Conservation (phyloP, 2,888 invertebrate genomes). For the Zeuzera pyrina region DNA sequence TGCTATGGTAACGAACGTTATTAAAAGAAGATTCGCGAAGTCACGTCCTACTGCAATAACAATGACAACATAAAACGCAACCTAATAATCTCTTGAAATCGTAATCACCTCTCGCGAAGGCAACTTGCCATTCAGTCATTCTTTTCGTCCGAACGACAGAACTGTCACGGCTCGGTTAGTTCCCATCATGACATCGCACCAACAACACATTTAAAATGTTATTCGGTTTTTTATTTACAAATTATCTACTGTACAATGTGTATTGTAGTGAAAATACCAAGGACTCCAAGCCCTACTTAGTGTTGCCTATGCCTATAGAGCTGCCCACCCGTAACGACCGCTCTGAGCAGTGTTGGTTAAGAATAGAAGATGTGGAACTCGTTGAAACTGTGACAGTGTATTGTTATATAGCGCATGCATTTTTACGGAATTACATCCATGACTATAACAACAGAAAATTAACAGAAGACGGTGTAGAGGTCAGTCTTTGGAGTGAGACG, state of each 20-base stretch:
- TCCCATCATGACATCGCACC: conserved; percentile 49
- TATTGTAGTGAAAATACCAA: conserved; percentile 23
- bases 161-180: conserved; percentile 47
- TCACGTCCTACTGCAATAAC: no score
- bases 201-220: conserved; percentile 63
- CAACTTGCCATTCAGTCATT: conserved; percentile 32
- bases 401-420: conserved; percentile 45
- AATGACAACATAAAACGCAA: conserved; percentile 50
- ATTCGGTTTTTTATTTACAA: conserved; percentile 26
- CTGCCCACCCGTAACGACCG: conserved; percentile 56
- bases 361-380: conserved; percentile 52
- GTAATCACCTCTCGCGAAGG: conserved; percentile 49
- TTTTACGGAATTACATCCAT: conserved; percentile 42
- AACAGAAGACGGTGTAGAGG: conserved; percentile 48
- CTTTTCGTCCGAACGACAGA: conserved; percentile 26
- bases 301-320: conserved; percentile 51
- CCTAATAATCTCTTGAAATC: conserved; percentile 47
- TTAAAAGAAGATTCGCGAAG: no score
- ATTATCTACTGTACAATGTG: conserved; percentile 22
- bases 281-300: conserved; percentile 28
- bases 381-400: conserved; percentile 46
- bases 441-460: conserved; percentile 57
- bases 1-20: no score
- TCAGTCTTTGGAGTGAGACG: conserved; percentile 51
- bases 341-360: conserved; percentile 55